A percentile compares a stretch with the other conserved stretches of the same genome.
Conservation (phyloP, 1,140 invertebrate genomes). For the Drosophila punjabiensis region DNA sequence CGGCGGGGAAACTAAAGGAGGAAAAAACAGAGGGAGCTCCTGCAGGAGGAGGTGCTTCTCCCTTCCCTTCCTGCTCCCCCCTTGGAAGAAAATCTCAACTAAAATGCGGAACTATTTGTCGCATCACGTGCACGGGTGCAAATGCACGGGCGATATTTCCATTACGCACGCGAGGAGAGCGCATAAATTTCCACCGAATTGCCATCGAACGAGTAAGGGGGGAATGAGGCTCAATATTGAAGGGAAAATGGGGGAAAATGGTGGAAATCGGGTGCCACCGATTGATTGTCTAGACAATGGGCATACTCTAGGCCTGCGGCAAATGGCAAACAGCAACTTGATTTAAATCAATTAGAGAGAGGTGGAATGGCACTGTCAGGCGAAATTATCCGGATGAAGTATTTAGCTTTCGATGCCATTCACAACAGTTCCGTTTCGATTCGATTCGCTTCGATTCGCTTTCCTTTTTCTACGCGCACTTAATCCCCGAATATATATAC, state of each 20-base stretch:
- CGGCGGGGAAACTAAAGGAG: conserved; percentile 9
- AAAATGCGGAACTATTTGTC: conserved; percentile 82
- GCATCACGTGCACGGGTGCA: conserved; percentile 75
- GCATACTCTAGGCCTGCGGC: conserved; percentile 37
- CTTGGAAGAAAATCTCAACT: conserved; percentile 26
- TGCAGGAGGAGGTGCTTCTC: background rate
- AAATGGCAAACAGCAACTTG: conserved; percentile 71
- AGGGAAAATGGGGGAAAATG: conserved; percentile 5
- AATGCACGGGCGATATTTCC: conserved; percentile 72
- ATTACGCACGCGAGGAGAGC: conserved; percentile 70
- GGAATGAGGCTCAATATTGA: background rate
- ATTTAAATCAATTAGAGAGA: conserved; percentile 80
- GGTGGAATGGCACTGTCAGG: conserved; percentile 69
- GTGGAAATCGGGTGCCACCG: conserved; percentile 28
- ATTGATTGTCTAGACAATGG: conserved; percentile 79
- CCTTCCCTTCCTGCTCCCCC: background rate
- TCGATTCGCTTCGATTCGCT: conserved; percentile 23
- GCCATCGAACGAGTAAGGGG: conserved; percentile 21
- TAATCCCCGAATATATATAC: conserved; percentile 7
- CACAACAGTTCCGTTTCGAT: conserved; percentile 12
- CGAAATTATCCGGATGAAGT: conserved; percentile 75
- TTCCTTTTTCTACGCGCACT: conserved; percentile 42
- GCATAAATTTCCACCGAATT: conserved; percentile 68
- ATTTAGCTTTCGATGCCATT: conserved; percentile 63
- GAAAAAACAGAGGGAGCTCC: background rate